Conservation (phyloP, 2,113 vertebrate genomes). For the Gallinago media region DNA sequence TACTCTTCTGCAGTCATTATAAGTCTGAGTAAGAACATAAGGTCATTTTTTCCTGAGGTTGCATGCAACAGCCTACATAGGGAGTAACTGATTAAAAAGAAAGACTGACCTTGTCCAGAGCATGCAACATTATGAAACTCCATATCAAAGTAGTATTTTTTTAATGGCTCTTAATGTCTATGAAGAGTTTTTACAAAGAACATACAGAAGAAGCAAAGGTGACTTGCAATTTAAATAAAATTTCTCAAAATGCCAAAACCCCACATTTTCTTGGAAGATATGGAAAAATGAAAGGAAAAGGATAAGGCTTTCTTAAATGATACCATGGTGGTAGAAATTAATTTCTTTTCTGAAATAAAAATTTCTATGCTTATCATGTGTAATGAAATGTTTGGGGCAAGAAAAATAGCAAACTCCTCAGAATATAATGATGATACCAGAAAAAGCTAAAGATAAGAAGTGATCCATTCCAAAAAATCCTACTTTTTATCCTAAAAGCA, state of each 20-base stretch:
- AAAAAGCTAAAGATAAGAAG: slow-evolving; percentile 8
- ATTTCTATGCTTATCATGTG: not conserved
- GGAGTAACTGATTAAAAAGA: not conserved
- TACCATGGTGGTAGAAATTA: not conserved
- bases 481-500: not conserved
- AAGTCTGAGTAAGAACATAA: not conserved
- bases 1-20: not conserved
- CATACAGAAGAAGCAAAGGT: not conserved
- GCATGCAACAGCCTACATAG: not conserved
- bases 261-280: not conserved
- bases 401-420: not conserved
- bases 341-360: not conserved
- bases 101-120: not conserved
- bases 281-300: not conserved
- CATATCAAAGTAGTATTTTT: not conserved
- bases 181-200: not conserved
- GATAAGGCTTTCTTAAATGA: not conserved
- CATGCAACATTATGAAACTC: not conserved
- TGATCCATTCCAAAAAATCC: not conserved
- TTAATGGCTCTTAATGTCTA: not conserved
- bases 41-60: not conserved
- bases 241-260: not conserved
- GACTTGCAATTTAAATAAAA: not conserved
- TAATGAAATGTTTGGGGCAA: not conserved
- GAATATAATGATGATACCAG: not conserved